phyloP scores from a whole-genome alignment of 2,797 vertebrate species.

The Gymnothorax reevesii region DNA sequence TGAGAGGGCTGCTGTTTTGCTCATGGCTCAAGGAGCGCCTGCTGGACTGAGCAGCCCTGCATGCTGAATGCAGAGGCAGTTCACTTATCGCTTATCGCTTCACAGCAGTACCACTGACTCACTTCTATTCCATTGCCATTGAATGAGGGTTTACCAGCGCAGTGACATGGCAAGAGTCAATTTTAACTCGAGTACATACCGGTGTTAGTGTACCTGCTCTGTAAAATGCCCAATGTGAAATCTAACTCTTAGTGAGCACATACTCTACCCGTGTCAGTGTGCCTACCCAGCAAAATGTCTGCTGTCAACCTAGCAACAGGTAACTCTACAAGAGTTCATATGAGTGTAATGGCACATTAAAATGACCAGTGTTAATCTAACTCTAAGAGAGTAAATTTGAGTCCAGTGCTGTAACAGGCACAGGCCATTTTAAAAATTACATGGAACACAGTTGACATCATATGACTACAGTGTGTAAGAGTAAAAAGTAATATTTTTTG shows the following conservation, averaged over 20 bases:
- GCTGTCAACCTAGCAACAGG: too few species aligned
- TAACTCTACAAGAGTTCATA: too few species aligned
- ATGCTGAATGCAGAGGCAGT: slow-evolving; percentile 1
- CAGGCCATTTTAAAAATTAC: too few species aligned
- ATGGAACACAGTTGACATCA: too few species aligned
- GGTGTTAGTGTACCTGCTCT: slow-evolving; percentile 21
- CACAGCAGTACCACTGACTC: slow-evolving; percentile 6
- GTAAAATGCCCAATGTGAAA: slow-evolving; percentile 22
- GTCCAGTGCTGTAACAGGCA: not conserved
- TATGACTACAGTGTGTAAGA: not conserved
- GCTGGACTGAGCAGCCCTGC: not conserved
- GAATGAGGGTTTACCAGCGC: not conserved
- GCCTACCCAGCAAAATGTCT: too few species aligned
- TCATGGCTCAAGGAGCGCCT: not conserved
- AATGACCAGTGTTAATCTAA: not conserved
- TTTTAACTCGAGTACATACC: too few species aligned
- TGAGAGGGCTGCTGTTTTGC: not conserved
- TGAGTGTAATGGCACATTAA: slow-evolving; percentile 37
- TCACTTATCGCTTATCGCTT: slow-evolving; percentile 7
- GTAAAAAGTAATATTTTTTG: not conserved
- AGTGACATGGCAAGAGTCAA: too few species aligned
- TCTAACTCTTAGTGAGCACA: not conserved
- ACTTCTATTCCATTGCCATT: slow-evolving; percentile 18
- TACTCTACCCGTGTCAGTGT: too few species aligned
- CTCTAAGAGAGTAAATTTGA: not conserved